Base-by-base conservation (phyloP, 2,888 invertebrate species). In the Oligia latruncula region DNA sequence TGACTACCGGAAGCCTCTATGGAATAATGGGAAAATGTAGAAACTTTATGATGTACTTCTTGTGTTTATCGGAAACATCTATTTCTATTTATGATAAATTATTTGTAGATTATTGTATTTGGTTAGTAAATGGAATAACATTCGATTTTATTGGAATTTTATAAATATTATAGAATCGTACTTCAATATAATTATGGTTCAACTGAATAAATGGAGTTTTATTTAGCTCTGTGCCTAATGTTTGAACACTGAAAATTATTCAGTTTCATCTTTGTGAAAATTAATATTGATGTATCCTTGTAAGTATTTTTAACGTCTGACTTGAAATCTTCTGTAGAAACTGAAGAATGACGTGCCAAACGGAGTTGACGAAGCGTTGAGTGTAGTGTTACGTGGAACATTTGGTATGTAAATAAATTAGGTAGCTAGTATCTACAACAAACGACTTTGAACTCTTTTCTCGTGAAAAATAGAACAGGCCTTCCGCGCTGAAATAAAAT, bases 391-490 rank as follows among this genome's bases (percentile, higher is more conserved):
- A 83, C 87, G 83, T 67, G 58, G 58, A 77, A 80, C 73, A 83
- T 86, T 84, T 81, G 74, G 72, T 74, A 80, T 86, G 84, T 70
- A 78, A 90, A 87, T 81, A 84, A 81, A 77, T 82, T 72, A n/a
- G 58, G n/a, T n/a, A 58, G 60, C 35, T 68, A 68, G 58, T 72
- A 49, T 55, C 20, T 65, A 66, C 67, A 71, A 82, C 79, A 88
- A 82, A 81, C 81, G 73, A 86, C 64, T 88, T 83, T 82, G 74
- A 85, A 78, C 83, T 86, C 77, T 86, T 82, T 77, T 66, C 58
- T 74, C 74, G 70, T 80, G 75, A 78, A 80, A 88, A 89, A 52
- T 90, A 89, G 88, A 84, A 85, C 88, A 88, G 81, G 70, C 86
- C 81, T 80, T 71, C 79, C 23, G 65, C 77, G 82, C 72, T 64